Evolutionary conservation across 1,140 invertebrate genomes (phyloP), one percentile per base, ranked within the genome.

Genomic region (Mesaphorura yosii): DNA sequence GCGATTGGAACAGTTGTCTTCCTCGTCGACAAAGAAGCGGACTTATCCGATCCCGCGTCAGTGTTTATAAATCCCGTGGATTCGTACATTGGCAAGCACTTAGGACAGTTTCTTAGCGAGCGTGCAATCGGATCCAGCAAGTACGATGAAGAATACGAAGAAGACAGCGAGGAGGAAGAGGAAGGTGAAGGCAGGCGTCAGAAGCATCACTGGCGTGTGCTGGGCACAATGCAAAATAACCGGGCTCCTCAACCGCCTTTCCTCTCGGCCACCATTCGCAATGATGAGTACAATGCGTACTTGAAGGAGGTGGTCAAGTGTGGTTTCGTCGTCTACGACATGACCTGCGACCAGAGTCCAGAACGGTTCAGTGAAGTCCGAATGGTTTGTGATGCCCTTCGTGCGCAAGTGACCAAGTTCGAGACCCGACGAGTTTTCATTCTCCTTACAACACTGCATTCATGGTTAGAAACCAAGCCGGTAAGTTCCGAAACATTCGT

Each of bases 381-480:
- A 15, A 65, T 60, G 57, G 53, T 62, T 26, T 51, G 68, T 45
- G 52, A 69, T 60, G 66, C 55, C n/a, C 41, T 58, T n/a, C 41
- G 58, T 44, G 55, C 49, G 10, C 41, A 53, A 23, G 44, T 49
- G 10, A 6, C 46, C 27, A 60, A 26, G 1, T 62, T 40, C 28
- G 23, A 58, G 1, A 58, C 61, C 7, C 25, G 29, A 6, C 66
- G 73, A 47, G 66, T 72, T 49, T 73, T 79, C 46, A 72, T 79
- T 46, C 64, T 80, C 20, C 71, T 79, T 60, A 78, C 77, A 2
- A 76, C 75, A 1, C 64, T 78, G 22, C 76, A 79, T 72, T 78
- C 77, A 2, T 80, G 78, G 78, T 75, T 71, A 3, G 56, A 63
- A 27, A 78, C 76, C 7, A 77, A 76, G 64, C 72, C 74, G 12